Evolutionary conservation across 2,888 invertebrate genomes (phyloP).

Genomic region (Synanthedon formicaeformis): DNA sequence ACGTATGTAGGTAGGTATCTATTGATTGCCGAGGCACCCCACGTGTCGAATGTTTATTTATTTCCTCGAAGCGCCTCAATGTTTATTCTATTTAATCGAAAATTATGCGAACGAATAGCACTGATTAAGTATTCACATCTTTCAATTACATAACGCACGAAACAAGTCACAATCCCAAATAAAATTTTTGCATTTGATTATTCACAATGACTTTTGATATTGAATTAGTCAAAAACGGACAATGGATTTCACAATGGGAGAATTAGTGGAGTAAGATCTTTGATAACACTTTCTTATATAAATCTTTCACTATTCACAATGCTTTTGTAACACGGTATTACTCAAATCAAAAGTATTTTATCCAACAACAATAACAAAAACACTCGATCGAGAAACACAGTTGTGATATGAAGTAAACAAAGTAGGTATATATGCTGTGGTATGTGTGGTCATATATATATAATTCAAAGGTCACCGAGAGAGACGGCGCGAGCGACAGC

Average conservation of each 20-base stretch:
- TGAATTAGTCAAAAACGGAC: slow-evolving; percentile 24
- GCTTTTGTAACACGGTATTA: not conserved
- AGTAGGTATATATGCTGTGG: slow-evolving; percentile 41
- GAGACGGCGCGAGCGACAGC: slow-evolving; percentile 19
- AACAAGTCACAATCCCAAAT: slow-evolving; percentile 36
- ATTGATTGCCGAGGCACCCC: slow-evolving; percentile 61
- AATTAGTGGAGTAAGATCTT: no score
- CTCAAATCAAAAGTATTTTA: slow-evolving; percentile 27
- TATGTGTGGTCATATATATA: slow-evolving; percentile 29
- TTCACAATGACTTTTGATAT: slow-evolving; percentile 63
- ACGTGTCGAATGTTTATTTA: slow-evolving; percentile 59
- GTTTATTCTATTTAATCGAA: not conserved
- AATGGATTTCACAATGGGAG: slow-evolving; percentile 12
- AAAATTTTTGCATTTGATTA: slow-evolving; percentile 44
- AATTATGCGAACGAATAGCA: not conserved
- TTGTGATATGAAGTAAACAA: slow-evolving; percentile 63
- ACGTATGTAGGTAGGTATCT: slow-evolving; percentile 27
- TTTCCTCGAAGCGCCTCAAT: slow-evolving; percentile 12
- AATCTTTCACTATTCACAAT: no score
- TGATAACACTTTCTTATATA: no score
- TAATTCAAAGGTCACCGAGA: slow-evolving; percentile 61
- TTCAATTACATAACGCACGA: slow-evolving; percentile 52
- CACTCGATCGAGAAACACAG: slow-evolving; percentile 42
- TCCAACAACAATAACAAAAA: slow-evolving; percentile 59
- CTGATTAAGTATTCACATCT: slow-evolving; percentile 22